Base-by-base conservation (phyloP, 2,888 invertebrate genomes). In the Gisinianus flammeolus region DNA sequence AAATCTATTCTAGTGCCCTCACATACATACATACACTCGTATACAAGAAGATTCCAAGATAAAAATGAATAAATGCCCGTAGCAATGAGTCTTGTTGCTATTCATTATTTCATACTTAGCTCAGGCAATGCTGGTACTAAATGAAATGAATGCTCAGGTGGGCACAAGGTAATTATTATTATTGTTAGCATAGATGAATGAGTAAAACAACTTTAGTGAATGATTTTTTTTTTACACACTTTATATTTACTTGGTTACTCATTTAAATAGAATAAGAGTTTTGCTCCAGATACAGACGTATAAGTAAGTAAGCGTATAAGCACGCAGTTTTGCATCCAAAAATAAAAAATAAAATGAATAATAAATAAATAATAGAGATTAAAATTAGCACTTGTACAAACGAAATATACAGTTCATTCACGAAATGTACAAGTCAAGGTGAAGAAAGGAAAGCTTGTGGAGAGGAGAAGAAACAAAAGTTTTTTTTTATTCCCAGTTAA, bases 331-430 rank as follows among this genome's bases (percentile, higher is more conserved):
- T 19, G 19, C 19, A 44, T 8, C 35, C 12, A 35, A 5, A 35
- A 44, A 44, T 44, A 44, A 12, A 2, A 44, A 44, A 44, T 44
- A 6, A 19, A 6, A 44, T 4, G 44, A 44, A 6, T 2, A 6
- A 44, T 44, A 44, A 44, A 44, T 44, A 44, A 44, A 44, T 44
- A n/a, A n/a, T n/a, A n/a, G n/a, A n/a, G n/a, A n/a, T n/a, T n/a
- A 44, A 44, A 44, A 44, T 44, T 44, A 44, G 44, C 44, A 44
- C 44, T 44, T 44, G 64, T 64, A 64, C 28, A 26, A 22, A 16
- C 28, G 26, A 64, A 64, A 26, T 28, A 22, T 26, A 19, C 54
- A 52, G 30, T 52, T 70, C 70, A 70, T 70, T 54, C 70, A 70
- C 30, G 54, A 70, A 70, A 70, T 70, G 19, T 44, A 19, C 16